Conservation (phyloP, 2,797 vertebrate genomes). For the Eulemur rubriventer region DNA sequence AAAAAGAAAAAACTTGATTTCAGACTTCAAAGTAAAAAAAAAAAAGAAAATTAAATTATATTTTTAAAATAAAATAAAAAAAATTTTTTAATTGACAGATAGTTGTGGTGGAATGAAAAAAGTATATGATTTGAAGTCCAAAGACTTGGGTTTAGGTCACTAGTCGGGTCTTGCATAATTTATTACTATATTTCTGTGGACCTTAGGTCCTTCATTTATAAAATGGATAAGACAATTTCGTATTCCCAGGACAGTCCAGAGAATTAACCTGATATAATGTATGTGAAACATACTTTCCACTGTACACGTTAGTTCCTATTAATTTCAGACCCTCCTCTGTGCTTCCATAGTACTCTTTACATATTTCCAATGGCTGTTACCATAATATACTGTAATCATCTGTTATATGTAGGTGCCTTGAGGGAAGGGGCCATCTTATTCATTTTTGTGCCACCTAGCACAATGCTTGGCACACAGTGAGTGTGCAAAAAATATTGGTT, state of each 20-base stretch:
- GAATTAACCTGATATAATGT: neutral
- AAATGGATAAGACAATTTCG: neutral
- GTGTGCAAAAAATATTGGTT: neutral
- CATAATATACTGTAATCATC: neutral
- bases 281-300: neutral
- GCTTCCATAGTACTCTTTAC: neutral
- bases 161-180: neutral
- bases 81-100: too few relatives aligned
- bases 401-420: neutral
- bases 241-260: neutral
- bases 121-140: neutral
- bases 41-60: constrained; percentile 41
- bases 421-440: neutral
- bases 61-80: constrained; percentile 39
- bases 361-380: neutral
- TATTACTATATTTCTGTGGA: neutral
- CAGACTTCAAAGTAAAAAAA: constrained; percentile 45
- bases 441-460: neutral
- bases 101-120: neutral
- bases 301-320: neutral
- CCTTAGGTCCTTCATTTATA: neutral
- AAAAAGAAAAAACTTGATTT: constrained; percentile 18
- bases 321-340: neutral
- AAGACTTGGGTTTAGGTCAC: neutral
- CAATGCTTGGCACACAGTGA: neutral